Evolutionary conservation across 2,888 invertebrate species (phyloP).

Genomic region (Gymnoscelis rufifasciata): DNA sequence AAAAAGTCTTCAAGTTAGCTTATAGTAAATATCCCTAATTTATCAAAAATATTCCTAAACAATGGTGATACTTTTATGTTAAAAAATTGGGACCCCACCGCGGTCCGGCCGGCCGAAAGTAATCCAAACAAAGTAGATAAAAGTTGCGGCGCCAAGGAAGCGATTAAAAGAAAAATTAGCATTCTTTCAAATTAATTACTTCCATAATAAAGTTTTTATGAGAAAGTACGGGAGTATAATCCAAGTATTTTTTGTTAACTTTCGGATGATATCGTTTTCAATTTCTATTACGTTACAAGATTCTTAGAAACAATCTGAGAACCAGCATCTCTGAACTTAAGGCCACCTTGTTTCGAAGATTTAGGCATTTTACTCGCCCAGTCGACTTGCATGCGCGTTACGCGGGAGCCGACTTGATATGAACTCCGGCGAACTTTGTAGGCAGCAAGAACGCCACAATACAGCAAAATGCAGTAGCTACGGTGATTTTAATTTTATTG

Average conservation of each 20-base stretch:
- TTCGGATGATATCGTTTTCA: constrained; percentile 35
- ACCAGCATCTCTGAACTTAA: too few species aligned
- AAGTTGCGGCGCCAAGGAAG: constrained; percentile 73
- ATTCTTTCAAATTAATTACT: constrained; percentile 77
- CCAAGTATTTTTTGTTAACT: constrained; percentile 45
- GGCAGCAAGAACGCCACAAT: too few species aligned
- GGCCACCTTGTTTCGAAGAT: too few species aligned
- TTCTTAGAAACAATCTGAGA: too few species aligned
- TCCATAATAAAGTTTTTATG: constrained; percentile 68
- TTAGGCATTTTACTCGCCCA: too few species aligned
- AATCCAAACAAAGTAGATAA: constrained; percentile 77
- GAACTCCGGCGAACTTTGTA: too few species aligned
- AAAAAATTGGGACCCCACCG: constrained; percentile 54
- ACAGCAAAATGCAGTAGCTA: too few species aligned
- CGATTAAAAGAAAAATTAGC: constrained; percentile 77
- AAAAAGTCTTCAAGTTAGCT: background rate
- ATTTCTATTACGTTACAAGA: constrained; percentile 28
- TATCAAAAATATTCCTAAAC: constrained; percentile 17
- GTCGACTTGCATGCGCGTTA: too few species aligned
- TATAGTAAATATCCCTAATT: background rate
- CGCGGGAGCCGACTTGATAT: too few species aligned
- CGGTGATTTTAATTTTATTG: too few species aligned
- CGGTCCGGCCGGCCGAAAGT: constrained; percentile 65
- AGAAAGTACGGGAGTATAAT: constrained; percentile 55
- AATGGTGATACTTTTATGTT: constrained; percentile 35